Conservation (phyloP, 2,113 vertebrate genomes). For the Corythornis vintsioides region DNA sequence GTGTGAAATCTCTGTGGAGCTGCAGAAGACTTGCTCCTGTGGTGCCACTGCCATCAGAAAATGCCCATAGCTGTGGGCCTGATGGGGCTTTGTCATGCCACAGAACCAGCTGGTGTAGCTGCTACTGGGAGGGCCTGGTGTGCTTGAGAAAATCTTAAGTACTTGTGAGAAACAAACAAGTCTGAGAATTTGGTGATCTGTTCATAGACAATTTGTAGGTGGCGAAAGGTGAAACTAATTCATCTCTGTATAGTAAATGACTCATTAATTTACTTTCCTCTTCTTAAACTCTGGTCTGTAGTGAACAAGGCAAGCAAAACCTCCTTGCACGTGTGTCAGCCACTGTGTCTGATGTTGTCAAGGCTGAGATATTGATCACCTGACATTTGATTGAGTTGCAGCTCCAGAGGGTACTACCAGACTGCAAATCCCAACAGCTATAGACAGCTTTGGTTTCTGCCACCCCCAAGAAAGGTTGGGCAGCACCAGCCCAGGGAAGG, state of each 20-base stretch:
- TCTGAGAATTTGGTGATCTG: not conserved
- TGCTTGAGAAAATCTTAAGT: not conserved
- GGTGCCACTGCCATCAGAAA: not conserved
- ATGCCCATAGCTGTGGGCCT: fast-evolving
- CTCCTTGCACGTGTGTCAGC: not conserved
- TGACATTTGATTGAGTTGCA: not conserved
- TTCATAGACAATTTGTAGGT: not conserved
- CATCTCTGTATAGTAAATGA: not conserved
- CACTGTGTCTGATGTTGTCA: not conserved
- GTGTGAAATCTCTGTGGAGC: not conserved
- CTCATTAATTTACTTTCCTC: not conserved
- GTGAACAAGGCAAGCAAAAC: not conserved
- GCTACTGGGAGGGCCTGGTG: too few relatives aligned
- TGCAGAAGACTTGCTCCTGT: not conserved
- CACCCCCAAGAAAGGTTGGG: not conserved
- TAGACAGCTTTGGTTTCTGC: not conserved
- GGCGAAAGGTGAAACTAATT: not conserved
- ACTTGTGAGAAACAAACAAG: not conserved
- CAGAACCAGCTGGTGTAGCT: too few relatives aligned
- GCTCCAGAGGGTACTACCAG: not conserved
- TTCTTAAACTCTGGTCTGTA: not conserved
- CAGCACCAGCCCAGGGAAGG: not conserved
- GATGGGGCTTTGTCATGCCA: not conserved
- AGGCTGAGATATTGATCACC: not conserved
- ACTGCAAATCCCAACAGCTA: not conserved